phyloP scores from a whole-genome alignment of 92 coral and sea anemone genomes.

The Heliopora coerulea region DNA sequence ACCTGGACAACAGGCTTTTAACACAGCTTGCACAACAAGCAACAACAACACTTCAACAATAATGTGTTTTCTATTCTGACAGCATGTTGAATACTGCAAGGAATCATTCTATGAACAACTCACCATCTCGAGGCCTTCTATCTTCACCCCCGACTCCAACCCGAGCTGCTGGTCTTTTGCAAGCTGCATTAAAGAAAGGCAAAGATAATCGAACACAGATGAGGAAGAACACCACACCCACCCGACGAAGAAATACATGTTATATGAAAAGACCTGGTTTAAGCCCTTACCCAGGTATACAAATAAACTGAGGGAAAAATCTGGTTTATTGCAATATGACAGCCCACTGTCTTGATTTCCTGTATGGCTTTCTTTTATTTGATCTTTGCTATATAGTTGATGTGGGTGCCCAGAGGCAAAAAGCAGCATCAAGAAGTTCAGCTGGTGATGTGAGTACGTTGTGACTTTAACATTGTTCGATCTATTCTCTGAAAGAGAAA shows the following conservation, averaged over 20 bases:
- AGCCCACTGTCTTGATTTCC: no score
- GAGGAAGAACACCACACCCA: background rate
- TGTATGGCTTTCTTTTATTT: no score
- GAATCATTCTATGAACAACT: no score
- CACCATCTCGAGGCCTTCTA: background rate
- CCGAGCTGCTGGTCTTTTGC: constrained; percentile 31
- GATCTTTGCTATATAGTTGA: background rate
- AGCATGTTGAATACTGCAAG: no score
- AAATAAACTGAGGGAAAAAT: background rate
- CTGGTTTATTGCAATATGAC: no score
- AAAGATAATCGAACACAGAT: background rate
- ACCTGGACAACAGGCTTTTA: no score
- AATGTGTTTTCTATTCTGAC: no score
- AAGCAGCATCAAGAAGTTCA: constrained; percentile 48
- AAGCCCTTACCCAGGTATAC: constrained; percentile 5
- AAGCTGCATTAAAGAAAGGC: background rate
- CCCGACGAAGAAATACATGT: background rate
- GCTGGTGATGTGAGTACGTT: constrained; percentile 73
- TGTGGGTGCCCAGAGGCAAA: constrained; percentile 43
- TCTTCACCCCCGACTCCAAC: background rate
- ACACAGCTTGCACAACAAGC: no score
- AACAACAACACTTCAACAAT: no score
- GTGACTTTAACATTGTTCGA: background rate
- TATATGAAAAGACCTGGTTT: background rate
- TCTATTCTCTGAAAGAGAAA: background rate